Evolutionary conservation across 2,113 vertebrate species (phyloP).

Genomic region (Hypocryptadius cinnamomeus): DNA sequence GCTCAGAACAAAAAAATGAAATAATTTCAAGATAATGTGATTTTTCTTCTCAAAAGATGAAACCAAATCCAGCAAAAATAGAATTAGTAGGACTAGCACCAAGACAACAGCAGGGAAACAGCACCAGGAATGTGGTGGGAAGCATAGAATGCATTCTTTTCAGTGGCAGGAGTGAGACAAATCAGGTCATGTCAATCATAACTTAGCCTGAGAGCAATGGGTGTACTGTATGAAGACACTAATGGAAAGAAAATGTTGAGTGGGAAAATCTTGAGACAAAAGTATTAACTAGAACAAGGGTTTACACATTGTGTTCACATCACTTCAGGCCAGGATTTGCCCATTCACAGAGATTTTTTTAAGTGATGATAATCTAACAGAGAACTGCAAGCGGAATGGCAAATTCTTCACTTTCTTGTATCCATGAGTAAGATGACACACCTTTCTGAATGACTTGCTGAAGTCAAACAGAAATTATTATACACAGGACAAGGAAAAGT

Average conservation of each 20-base stretch:
- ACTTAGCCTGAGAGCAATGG: not conserved
- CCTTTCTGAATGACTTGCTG: not conserved
- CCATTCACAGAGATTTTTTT: not conserved
- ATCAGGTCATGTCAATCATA: not conserved
- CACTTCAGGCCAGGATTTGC: not conserved
- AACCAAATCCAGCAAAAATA: not conserved
- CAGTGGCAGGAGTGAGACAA: not conserved
- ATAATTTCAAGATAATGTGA: not conserved
- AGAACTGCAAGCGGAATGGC: not conserved
- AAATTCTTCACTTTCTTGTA: not conserved
- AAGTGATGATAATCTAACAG: not conserved
- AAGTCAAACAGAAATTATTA: not conserved
- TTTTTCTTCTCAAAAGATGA: not conserved
- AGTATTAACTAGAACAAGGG: not conserved
- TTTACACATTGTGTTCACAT: not conserved
- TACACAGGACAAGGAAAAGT: not conserved
- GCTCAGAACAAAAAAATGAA: not conserved
- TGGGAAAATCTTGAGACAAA: not conserved
- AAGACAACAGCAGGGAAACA: not conserved
- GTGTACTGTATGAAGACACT: not conserved
- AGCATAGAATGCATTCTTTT: not conserved
- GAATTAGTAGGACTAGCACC: not conserved
- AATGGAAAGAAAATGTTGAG: not conserved
- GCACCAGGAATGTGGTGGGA: not conserved
- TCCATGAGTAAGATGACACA: not conserved